These are phyloP conservation scores for Chunga burmeisteri DNA, from an alignment of 2,113 vertebrate genomes.

Conservation along the genomic window DNA sequence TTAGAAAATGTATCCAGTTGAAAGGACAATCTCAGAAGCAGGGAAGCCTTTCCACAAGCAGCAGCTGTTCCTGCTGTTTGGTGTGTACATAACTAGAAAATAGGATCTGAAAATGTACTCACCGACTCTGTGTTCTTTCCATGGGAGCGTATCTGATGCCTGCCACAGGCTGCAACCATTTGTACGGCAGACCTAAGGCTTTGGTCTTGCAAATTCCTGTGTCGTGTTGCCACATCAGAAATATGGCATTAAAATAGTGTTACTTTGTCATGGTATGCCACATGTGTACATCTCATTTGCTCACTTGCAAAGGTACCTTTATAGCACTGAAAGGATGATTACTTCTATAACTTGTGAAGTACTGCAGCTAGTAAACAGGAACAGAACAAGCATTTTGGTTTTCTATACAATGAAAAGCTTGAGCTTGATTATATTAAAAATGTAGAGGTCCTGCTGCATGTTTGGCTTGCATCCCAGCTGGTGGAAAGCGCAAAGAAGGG, in stretches of 20 bases:
- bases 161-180: neutral
- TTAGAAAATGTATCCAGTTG: neutral
- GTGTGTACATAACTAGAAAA: neutral
- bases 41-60: neutral
- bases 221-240: neutral
- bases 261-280: neutral
- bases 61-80: slow-evolving; percentile 4
- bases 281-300: neutral
- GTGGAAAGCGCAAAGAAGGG: neutral
- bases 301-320: neutral
- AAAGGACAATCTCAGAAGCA: neutral
- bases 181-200: neutral
- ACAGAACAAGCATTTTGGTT: neutral
- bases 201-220: neutral
- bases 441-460: neutral
- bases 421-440: neutral
- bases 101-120: neutral
- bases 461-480: slow-evolving; percentile 1
- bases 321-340: neutral
- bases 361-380: neutral
- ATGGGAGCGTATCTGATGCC: neutral
- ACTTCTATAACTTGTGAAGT: neutral
- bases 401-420: neutral
- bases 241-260: neutral
- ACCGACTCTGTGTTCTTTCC: neutral